These are phyloP conservation scores for Ormyrus thymus DNA, from an alignment of 2,888 invertebrate species.

Conservation along the genomic window DNA sequence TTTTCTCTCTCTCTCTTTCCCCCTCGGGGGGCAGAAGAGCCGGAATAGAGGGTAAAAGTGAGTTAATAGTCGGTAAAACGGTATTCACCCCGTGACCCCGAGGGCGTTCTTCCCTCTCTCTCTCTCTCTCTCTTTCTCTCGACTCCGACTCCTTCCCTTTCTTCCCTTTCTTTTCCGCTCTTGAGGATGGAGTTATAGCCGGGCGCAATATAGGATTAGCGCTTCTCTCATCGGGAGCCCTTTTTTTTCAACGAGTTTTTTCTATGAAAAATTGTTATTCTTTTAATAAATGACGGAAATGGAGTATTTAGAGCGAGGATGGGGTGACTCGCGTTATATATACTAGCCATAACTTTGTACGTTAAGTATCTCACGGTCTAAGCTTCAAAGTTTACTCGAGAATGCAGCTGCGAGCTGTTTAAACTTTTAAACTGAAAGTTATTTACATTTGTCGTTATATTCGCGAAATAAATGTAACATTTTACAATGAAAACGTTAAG, in stretches of 20 bases:
- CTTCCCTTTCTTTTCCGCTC: slow-evolving; percentile 56
- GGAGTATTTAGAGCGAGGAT: too few species aligned
- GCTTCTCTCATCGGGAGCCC: slow-evolving; percentile 11
- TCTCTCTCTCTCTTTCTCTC: slow-evolving; percentile 45
- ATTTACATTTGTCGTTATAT: too few species aligned
- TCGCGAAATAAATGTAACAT: too few species aligned
- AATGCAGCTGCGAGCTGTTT: too few species aligned
- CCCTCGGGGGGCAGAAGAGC: slow-evolving; percentile 12
- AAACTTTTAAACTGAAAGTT: too few species aligned
- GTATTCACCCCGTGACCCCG: slow-evolving; percentile 72
- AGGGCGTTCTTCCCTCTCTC: slow-evolving; percentile 60
- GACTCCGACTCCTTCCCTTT: slow-evolving; percentile 57
- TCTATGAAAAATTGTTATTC: not conserved
- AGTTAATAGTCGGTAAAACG: slow-evolving; percentile 76
- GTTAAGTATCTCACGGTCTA: too few species aligned
- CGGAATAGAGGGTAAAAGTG: slow-evolving; percentile 68
- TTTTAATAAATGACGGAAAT: not conserved
- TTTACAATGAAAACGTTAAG: too few species aligned
- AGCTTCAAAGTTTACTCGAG: too few species aligned
- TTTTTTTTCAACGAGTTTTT: not conserved
- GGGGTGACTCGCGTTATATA: too few species aligned
- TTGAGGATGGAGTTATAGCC: slow-evolving; percentile 54
- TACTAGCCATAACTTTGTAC: too few species aligned
- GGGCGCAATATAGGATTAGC: not conserved
- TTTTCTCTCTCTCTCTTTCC: slow-evolving; percentile 9